phyloP scores from a whole-genome alignment of 2,797 vertebrate species.

The Taeniopygia guttata region DNA sequence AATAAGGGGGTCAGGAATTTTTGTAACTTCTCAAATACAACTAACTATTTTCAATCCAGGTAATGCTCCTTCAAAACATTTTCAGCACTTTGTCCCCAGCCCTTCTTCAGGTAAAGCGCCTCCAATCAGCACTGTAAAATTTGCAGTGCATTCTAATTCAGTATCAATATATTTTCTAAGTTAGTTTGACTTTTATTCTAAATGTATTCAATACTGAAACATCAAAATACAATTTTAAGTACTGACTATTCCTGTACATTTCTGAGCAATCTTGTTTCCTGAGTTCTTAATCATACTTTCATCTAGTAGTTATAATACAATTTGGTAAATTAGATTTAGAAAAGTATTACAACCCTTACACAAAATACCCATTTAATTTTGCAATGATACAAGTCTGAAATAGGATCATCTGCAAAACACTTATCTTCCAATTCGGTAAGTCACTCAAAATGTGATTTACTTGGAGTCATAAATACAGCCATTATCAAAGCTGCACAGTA shows the following conservation, averaged over 20 bases:
- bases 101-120: neutral
- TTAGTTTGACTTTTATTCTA: neutral
- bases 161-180: neutral
- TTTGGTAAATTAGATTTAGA: neutral
- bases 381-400: neutral
- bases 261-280: neutral
- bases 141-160: neutral
- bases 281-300: neutral
- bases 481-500: neutral
- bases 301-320: neutral
- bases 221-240: neutral
- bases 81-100: neutral
- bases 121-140: neutral
- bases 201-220: neutral
- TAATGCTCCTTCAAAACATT: neutral
- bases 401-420: neutral
- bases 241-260: neutral
- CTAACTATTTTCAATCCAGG: neutral
- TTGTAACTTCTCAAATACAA: neutral
- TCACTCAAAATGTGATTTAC: neutral
- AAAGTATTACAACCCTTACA: neutral
- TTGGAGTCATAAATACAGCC: neutral
- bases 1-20: neutral
- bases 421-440: neutral
- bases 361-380: slow-evolving; percentile 12